A percentile compares a stretch with the other conserved stretches of the same genome.
These are phyloP conservation scores for Apistogramma diplotaenia DNA, from an alignment of 2,113 vertebrate genomes.

Conservation along the genomic window DNA sequence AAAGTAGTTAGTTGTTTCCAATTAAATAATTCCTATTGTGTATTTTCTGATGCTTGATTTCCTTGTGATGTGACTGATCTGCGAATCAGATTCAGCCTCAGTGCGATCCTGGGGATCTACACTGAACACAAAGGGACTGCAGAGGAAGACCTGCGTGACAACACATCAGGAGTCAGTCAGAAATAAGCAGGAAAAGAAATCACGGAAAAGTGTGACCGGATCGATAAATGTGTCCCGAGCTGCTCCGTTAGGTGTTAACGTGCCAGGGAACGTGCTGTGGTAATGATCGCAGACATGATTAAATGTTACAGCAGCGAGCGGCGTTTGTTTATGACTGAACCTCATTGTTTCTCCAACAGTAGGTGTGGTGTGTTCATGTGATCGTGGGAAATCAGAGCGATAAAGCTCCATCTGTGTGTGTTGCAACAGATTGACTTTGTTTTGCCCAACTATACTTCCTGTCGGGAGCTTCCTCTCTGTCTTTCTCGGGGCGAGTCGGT, in stretches of 20 bases:
- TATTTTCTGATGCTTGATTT: not conserved
- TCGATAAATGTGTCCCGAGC: not conserved
- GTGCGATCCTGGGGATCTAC: not conserved
- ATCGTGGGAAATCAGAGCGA: constrained; percentile 24
- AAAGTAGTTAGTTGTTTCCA: not conserved
- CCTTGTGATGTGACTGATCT: not conserved
- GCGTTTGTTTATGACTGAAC: not conserved
- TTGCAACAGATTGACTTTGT: constrained; percentile 41
- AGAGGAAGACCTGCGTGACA: not conserved
- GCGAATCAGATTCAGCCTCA: not conserved
- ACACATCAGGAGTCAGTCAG: not conserved
- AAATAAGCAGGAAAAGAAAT: not conserved
- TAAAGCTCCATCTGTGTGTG: not conserved
- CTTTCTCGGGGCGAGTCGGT: constrained; percentile 22
- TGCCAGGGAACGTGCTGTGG: not conserved
- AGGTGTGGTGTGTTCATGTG: constrained; percentile 24
- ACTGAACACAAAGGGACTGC: constrained; percentile 9
- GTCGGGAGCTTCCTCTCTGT: constrained; percentile 39
- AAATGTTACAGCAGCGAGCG: not conserved
- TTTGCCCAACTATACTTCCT: constrained; percentile 60
- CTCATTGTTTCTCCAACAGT: not conserved
- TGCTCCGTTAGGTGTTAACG: not conserved
- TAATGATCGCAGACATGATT: not conserved
- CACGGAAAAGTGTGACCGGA: not conserved
- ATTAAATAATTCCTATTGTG: not conserved